These are phyloP conservation scores for Xenopus borealis DNA, from an alignment of 2,113 vertebrate genomes.

Conservation along the genomic window DNA sequence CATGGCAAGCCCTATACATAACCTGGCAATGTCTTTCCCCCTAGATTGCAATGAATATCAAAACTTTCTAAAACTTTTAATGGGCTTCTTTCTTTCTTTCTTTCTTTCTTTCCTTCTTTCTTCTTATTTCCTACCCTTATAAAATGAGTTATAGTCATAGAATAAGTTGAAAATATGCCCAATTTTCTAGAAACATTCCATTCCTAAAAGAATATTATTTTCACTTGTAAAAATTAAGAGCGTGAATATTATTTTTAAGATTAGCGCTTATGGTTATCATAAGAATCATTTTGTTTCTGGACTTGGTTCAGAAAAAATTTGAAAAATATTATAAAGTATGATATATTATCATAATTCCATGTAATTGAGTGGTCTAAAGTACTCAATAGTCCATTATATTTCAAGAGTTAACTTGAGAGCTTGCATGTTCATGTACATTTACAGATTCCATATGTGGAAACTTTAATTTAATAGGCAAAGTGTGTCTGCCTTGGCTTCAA, in stretches of 20 bases:
- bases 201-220: neutral
- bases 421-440: constrained; percentile 39
- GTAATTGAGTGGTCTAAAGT: constrained; percentile 31
- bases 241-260: neutral
- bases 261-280: neutral
- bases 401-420: constrained; percentile 35
- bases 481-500: constrained; percentile 63
- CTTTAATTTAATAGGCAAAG: constrained; percentile 58
- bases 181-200: neutral
- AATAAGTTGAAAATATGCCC: neutral
- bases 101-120: no score
- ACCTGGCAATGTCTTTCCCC: no score
- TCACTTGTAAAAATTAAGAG: neutral
- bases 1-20: no score
- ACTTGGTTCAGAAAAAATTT: neutral
- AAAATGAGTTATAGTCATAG: neutral
- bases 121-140: no score
- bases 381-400: constrained; percentile 39
- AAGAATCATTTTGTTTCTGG: neutral
- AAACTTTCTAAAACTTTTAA: no score
- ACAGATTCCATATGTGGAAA: constrained; percentile 48
- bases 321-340: constrained; percentile 8
- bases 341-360: neutral
- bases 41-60: no score
- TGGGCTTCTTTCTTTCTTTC: no score